These are phyloP conservation scores for Sinopyrophorus schimmeli DNA, from an alignment of 2,888 invertebrate genomes.

Conservation along the genomic window DNA sequence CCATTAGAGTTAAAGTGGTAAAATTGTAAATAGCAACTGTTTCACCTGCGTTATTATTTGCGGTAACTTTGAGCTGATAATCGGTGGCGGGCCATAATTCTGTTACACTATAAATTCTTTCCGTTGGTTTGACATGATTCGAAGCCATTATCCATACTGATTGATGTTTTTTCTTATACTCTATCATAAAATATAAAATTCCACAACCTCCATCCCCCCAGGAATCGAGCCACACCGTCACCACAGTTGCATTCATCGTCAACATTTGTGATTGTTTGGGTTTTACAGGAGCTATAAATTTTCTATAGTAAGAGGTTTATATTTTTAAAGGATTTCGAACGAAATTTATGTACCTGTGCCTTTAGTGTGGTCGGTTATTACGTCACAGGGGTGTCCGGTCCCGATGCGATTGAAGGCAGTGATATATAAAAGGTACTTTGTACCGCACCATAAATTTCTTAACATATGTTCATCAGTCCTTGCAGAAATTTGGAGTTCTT, in stretches of 20 bases:
- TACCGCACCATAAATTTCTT: conserved; percentile 85
- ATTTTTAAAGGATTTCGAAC: no score
- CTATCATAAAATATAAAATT: conserved; percentile 82
- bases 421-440: conserved; percentile 84
- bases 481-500: conserved; percentile 83
- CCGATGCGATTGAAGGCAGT: conserved; percentile 91
- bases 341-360: conserved; percentile 68
- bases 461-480: conserved; percentile 78
- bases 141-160: conserved; percentile 78
- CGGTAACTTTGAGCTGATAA: conserved; percentile 74
- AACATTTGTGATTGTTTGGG: conserved; percentile 80
- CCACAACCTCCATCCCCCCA: conserved; percentile 91
- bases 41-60: conserved; percentile 86
- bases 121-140: conserved; percentile 79
- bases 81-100: conserved; percentile 77
- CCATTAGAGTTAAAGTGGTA: conserved; percentile 76
- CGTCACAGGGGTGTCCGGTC: conserved; percentile 85
- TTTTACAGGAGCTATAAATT: conserved; percentile 69
- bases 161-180: conserved; percentile 70
- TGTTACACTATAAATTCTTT: conserved; percentile 78
- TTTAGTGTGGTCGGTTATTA: conserved; percentile 81
- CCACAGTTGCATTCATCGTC: conserved; percentile 83
- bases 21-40: conserved; percentile 83
- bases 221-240: conserved; percentile 82
- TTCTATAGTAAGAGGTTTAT: neutral